Conservation (phyloP, 2,888 invertebrate genomes). For the Stegana nigrithorax region DNA sequence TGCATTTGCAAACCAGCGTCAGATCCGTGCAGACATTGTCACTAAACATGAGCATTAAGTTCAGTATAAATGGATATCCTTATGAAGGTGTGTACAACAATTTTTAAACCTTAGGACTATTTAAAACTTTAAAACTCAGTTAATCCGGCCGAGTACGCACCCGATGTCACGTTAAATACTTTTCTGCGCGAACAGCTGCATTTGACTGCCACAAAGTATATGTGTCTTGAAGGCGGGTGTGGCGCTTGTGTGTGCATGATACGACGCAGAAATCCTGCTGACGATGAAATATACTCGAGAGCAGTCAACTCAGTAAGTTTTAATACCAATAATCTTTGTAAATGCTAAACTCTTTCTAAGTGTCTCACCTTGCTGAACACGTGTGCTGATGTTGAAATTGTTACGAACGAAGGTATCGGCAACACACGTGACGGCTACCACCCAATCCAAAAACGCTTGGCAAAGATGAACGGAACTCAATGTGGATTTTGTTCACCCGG, state of each 20-base stretch:
- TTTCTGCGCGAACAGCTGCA: slow-evolving; percentile 72
- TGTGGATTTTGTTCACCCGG: slow-evolving; percentile 82
- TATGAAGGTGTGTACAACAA: slow-evolving; percentile 34
- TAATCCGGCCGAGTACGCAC: slow-evolving; percentile 58
- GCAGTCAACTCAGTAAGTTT: slow-evolving; percentile 75
- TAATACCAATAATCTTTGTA: not conserved
- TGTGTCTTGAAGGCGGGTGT: slow-evolving; percentile 78
- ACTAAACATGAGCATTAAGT: slow-evolving; percentile 46
- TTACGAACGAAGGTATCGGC: slow-evolving; percentile 79
- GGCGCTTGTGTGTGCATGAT: slow-evolving; percentile 73
- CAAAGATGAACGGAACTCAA: slow-evolving; percentile 76
- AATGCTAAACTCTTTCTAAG: slow-evolving; percentile 60
- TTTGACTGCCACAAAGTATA: slow-evolving; percentile 74
- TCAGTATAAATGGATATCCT: slow-evolving; percentile 46
- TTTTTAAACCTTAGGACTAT: too few relatives aligned
- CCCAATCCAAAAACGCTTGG: slow-evolving; percentile 74
- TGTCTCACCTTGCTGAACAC: slow-evolving; percentile 74
- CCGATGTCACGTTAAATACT: slow-evolving; percentile 71
- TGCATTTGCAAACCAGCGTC: not conserved
- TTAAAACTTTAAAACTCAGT: too few relatives aligned
- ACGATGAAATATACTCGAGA: slow-evolving; percentile 54
- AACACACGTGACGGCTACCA: slow-evolving; percentile 75
- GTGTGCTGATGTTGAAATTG: slow-evolving; percentile 76
- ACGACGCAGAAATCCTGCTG: slow-evolving; percentile 56
- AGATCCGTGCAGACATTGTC: not conserved